A percentile compares a stretch with the other conserved stretches of the same genome.
These are phyloP conservation scores for Enteromius radiatus DNA, from an alignment of 2,797 vertebrate species.

Conservation along the genomic window DNA sequence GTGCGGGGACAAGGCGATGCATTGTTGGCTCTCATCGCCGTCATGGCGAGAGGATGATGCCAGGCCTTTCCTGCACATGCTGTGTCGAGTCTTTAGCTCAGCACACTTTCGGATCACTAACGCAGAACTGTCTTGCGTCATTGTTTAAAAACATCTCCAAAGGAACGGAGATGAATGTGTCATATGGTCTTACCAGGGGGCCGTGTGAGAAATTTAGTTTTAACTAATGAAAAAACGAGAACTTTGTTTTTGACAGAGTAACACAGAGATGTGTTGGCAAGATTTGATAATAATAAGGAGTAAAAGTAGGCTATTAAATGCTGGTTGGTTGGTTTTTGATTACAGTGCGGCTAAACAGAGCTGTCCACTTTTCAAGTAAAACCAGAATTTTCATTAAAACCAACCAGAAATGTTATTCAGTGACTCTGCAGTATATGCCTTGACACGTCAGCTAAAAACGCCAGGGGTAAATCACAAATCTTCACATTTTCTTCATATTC, in stretches of 20 bases:
- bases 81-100: slow-evolving; percentile 46
- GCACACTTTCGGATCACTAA: slow-evolving; percentile 34
- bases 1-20: slow-evolving; percentile 40
- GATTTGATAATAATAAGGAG: background rate
- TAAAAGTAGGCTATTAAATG: background rate
- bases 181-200: background rate
- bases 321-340: background rate
- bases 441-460: background rate
- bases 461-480: background rate
- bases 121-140: slow-evolving; percentile 23
- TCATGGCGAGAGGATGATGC: slow-evolving; percentile 36
- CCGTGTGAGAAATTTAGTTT: background rate
- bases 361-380: background rate
- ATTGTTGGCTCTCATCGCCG: slow-evolving; percentile 30
- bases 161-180: slow-evolving; percentile 9
- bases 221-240: background rate
- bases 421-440: background rate
- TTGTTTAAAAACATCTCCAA: slow-evolving; percentile 46
- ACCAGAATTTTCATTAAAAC: background rate
- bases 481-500: background rate
- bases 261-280: background rate
- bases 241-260: background rate
- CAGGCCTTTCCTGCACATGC: slow-evolving; percentile 40
- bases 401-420: background rate
- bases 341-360: background rate